Evolutionary conservation across 1,140 invertebrate species (phyloP), one percentile per base, ranked within the genome.

Genomic region (Thalassaphorura encarpata): DNA sequence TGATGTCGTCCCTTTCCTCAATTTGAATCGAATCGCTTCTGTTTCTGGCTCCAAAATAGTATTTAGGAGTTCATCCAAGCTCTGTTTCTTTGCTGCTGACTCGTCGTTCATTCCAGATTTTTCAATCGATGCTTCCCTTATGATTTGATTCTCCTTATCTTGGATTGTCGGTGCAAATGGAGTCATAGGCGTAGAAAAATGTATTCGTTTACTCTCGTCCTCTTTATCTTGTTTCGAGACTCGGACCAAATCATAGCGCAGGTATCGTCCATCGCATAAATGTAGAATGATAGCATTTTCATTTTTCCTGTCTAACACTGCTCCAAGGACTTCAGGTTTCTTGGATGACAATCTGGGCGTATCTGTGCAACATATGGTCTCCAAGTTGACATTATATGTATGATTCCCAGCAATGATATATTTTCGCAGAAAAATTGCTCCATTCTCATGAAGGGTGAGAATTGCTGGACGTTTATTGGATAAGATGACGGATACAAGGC

Each of bases 381-480:
- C 62, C 39, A 64, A n/a, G n/a, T 42, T 43, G 21, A 64, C 39
- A 3, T 26, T 40, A 23, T 56, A 31, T 28, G 47, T 58, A 39
- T 64, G 62, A 15, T 33, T 42, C 26, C 57, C 57, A 24, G 42
- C 29, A 23, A 64, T 59, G 11, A 41, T 6, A 46, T 64, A 64
- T 33, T 64, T 64, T 45, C 52, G 55, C 24, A 64, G 26, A 19
- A 36, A 61, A 13, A 64, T n/a, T 0, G 56, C 46, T 6, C 62
- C 62, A 28, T 61, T 64, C 28, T 64, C 62, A 45, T 64, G 62
- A 4, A 64, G 27, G 8, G 59, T 61, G 23, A 58, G n/a, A 41
- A 64, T 24, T n/a, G 39, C 49, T 3, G 58, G 46, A 19, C 59
- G 27, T 21, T 19, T 18, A 15, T 48, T 48, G 5, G 43, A 28